phyloP scores from a whole-genome alignment of 2,797 vertebrate genomes.

The Fistularia tabacaria region DNA sequence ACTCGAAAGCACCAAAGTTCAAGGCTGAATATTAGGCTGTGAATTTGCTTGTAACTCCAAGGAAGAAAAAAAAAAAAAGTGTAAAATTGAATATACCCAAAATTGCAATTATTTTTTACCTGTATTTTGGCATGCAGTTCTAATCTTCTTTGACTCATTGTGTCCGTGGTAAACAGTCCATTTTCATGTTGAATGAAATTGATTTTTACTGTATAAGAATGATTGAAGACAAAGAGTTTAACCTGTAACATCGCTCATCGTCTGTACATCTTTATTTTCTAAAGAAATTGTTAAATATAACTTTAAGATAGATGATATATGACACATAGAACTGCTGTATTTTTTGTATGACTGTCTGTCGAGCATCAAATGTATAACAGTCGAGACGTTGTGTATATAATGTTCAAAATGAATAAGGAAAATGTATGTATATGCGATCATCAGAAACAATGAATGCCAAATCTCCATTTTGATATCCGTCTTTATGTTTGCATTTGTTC shows the following conservation, averaged over 20 bases:
- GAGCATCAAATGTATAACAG: slow-evolving; percentile 63
- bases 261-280: slow-evolving; percentile 67
- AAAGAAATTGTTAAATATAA: slow-evolving; percentile 17
- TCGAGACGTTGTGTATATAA: slow-evolving; percentile 62
- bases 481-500: slow-evolving; percentile 29
- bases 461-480: slow-evolving; percentile 56
- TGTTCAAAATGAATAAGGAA: slow-evolving; percentile 41
- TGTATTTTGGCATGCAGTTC: slow-evolving; percentile 84
- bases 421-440: slow-evolving; percentile 62
- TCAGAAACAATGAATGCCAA: slow-evolving; percentile 73
- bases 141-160: slow-evolving; percentile 76
- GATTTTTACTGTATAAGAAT: slow-evolving; percentile 74
- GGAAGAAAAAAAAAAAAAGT: slow-evolving; percentile 66
- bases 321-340: slow-evolving; percentile 62
- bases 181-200: slow-evolving; percentile 74
- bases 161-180: slow-evolving; percentile 79
- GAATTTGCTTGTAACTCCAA: slow-evolving; percentile 72
- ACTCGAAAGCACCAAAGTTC: slow-evolving; percentile 58
- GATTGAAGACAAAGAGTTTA: slow-evolving; percentile 72
- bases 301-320: slow-evolving; percentile 48
- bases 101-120: slow-evolving; percentile 83
- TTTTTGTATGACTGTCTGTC: slow-evolving; percentile 68
- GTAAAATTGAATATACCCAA: slow-evolving; percentile 73
- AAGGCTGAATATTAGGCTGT: slow-evolving; percentile 64
- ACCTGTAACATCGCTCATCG: slow-evolving; percentile 60